phyloP scores from a whole-genome alignment of 2,888 invertebrate species.

The Cosmia pyralina region DNA sequence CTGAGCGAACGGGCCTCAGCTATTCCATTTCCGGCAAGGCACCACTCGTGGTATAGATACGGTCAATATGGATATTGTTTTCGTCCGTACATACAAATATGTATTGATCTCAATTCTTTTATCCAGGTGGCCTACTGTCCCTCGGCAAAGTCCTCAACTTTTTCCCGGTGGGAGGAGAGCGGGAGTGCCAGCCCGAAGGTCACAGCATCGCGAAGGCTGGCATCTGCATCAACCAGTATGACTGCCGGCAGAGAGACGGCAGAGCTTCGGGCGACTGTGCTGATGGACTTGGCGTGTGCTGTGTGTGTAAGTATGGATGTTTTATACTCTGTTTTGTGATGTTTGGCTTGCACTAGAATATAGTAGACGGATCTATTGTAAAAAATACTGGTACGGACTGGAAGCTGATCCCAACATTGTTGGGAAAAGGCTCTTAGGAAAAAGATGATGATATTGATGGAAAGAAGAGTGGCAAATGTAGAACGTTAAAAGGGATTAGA shows the following conservation, averaged over 20 bases:
- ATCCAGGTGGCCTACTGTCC: constrained; percentile 78
- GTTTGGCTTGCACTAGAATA: neutral
- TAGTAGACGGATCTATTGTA: neutral
- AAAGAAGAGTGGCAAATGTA: neutral
- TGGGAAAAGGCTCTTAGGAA: neutral
- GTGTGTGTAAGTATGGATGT: constrained; percentile 93
- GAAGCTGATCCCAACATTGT: neutral
- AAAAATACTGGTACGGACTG: neutral
- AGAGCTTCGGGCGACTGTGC: constrained; percentile 94
- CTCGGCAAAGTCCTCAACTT: constrained; percentile 93
- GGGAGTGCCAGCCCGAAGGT: constrained; percentile 93
- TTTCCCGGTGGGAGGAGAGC: constrained; percentile 95
- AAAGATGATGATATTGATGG: neutral
- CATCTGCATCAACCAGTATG: constrained; percentile 95
- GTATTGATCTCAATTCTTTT: neutral
- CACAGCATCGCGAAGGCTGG: constrained; percentile 93
- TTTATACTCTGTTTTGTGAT: neutral
- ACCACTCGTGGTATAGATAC: neutral
- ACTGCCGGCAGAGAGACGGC: constrained; percentile 94
- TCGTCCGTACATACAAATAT: neutral
- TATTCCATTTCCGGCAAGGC: too few species aligned
- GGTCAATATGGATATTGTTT: too few species aligned
- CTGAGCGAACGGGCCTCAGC: too few species aligned
- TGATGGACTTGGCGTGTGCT: constrained; percentile 95
- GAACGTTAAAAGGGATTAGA: neutral